phyloP scores from a whole-genome alignment of 2,888 invertebrate genomes.

The Zhengitettix transpicula region DNA sequence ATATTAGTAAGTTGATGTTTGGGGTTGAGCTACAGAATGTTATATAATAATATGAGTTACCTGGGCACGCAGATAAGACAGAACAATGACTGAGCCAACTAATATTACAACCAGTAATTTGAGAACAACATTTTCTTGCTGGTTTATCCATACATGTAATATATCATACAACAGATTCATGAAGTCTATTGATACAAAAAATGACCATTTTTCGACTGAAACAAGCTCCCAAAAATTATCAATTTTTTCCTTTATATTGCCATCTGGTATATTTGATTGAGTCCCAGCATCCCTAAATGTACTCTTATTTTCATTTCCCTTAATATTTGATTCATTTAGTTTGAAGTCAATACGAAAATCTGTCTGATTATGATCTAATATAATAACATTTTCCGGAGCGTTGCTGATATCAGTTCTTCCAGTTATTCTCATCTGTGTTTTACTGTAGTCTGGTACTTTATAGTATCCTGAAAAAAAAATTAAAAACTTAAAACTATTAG shows the following conservation, averaged over 20 bases:
- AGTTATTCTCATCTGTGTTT: constrained; percentile 23
- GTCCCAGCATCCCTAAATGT: too few species aligned
- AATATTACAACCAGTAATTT: constrained; percentile 52
- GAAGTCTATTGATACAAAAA: constrained; percentile 7
- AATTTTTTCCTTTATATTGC: not conserved
- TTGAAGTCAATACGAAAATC: constrained; percentile 11
- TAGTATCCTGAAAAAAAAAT: constrained; percentile 40
- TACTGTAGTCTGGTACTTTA: constrained; percentile 44
- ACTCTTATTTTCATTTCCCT: too few species aligned
- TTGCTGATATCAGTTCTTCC: constrained; percentile 26
- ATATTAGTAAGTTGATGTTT: not conserved
- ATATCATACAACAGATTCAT: constrained; percentile 21
- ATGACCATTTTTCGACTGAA: constrained; percentile 1
- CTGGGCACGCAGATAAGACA: constrained; percentile 59
- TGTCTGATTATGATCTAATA: constrained; percentile 11
- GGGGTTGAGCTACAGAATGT: too few species aligned
- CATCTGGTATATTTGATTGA: not conserved
- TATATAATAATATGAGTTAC: constrained; percentile 23
- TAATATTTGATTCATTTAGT: too few species aligned
- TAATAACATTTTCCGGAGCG: constrained; percentile 16
- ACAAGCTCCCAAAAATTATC: constrained; percentile 3
- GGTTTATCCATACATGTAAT: constrained; percentile 45
- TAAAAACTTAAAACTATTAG: too few species aligned
- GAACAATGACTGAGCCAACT: constrained; percentile 51
- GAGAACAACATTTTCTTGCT: constrained; percentile 58